Evolutionary conservation across 2,888 invertebrate genomes (phyloP).

Genomic region (Ophioninae sp.): DNA sequence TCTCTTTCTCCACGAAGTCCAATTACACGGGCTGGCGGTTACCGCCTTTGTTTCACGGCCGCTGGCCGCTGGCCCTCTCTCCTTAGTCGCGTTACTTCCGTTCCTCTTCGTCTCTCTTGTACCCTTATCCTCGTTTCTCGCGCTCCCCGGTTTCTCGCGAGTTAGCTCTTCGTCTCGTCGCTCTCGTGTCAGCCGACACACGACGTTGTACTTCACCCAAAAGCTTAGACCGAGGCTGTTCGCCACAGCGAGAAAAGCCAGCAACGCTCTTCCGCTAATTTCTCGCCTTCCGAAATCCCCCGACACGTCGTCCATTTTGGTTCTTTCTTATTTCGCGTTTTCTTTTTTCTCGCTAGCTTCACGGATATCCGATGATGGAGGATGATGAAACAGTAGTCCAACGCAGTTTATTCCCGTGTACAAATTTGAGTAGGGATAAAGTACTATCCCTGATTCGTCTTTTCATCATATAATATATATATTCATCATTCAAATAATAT

Average conservation of each 20-base stretch:
- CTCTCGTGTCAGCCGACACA: constrained; percentile 33
- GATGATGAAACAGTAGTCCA: constrained; percentile 26
- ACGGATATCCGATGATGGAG: constrained; percentile 24
- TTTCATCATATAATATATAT: no score
- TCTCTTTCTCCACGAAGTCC: constrained; percentile 71
- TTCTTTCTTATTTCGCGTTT: constrained; percentile 7
- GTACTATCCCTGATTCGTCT: no score
- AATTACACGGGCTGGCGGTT: constrained; percentile 80
- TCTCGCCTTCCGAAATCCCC: constrained; percentile 71
- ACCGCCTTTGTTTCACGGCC: constrained; percentile 80
- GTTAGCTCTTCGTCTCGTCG: constrained; percentile 47
- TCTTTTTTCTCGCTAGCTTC: constrained; percentile 21
- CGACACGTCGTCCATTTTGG: constrained; percentile 63
- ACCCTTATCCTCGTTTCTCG: constrained; percentile 46
- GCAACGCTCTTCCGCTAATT: constrained; percentile 71
- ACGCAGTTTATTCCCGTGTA: neutral
- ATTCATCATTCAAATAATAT: no score
- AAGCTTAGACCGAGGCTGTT: constrained; percentile 32
- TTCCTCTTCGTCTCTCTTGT: constrained; percentile 54
- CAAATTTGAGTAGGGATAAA: no score
- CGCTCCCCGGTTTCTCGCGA: constrained; percentile 29
- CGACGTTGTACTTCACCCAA: constrained; percentile 52
- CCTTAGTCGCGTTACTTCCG: constrained; percentile 69
- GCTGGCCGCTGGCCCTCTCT: constrained; percentile 76
- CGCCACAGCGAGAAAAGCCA: constrained; percentile 64